Base-by-base conservation (phyloP, 2,797 vertebrate species). In the Clamator glandarius region DNA sequence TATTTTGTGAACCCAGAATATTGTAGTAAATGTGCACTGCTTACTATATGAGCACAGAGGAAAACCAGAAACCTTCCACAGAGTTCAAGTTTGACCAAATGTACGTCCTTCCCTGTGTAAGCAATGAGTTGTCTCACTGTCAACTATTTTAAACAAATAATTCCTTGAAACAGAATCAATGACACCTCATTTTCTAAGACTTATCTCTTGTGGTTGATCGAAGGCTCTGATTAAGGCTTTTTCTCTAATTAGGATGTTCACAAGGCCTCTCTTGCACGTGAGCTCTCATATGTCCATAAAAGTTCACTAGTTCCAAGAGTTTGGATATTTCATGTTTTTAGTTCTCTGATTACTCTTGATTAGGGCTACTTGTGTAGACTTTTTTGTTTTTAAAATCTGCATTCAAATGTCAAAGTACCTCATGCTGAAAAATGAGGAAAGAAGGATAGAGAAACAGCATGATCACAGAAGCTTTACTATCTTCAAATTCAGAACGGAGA, bases 251-350 rank as follows among this genome's bases (percentile, higher is more conserved):
- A 58, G 16, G 4, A 2, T 36, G 59, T 58, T 73, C 26, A 29
- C 12, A 84, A 55, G 41, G 0, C 2, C 6, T 2, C 1, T n/a
- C 15, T 64, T 68, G 8, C 7, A 8, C 35, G 5, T 50, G 36
- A 23, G 10, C 83, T 89, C 15, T 74, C 31, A 67, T 33, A 62
- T 1, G 3, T 29, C 26, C 19, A 21, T 19, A 62, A 46, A 2
- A 52, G 23, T 28, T 55, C 5, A 18, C 20, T 88, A 54, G 11
- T 70, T 80, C 26, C 36, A 72, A 35, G 0, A 1, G 9, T 76
- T 67, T 39, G 4, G 11, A 7, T n/a, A 72, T 12, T 55, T 50
- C 29, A 24, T 26, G 5, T 2, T 52, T 58, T 57, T 70, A 31
- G 2, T 46, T 4, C 11, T 44, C 59, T 76, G 5, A 3, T 39